Evolutionary conservation across 2,113 vertebrate species (phyloP), one percentile per base, ranked within the genome.

Genomic region (Irena cyanogastra): DNA sequence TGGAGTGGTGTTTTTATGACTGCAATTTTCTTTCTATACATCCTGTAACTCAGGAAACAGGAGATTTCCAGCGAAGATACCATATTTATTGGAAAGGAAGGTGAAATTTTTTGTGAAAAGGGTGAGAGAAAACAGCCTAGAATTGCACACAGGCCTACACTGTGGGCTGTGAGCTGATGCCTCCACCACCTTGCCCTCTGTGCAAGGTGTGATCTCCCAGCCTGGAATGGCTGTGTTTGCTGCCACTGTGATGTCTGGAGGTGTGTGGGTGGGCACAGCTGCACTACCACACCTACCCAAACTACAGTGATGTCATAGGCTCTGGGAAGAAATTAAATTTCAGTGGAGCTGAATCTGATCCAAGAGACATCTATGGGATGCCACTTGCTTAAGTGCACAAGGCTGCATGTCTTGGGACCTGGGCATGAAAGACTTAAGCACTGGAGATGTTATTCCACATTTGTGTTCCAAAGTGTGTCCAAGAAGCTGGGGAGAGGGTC

Each of bases 241-340:
- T 41, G 35, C 50, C 1, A 1, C 52, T 41, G 69, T 3, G 37
- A 7, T 33, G 21, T 44, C 68, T 39, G 64, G 35, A 60, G 26
- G 31, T 19, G 20, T 26, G 31, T 52, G 12, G 42, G 28, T 69
- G 60, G 59, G 16, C 82, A 76, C n/a, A 53, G 47, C 57, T 54
- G 66, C 52, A 4, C 18, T 21, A 24, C 42, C 76, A 30, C 53
- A 28, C 28, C 47, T 47, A 7, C 60, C 31, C 33, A 7, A 53
- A 53, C 22, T 23, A 4, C 8, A 18, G 4, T 1, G 8, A 17
- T 31, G 21, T 4, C n/a, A 17, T 0, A 26, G 77, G 54, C n/a
- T 61, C 30, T 17, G 16, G 45, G 37, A n/a, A 65, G 47, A 42
- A 84, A 26, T 41, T 0, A 26, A 57, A 11, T 14, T 63, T 70